phyloP scores from a whole-genome alignment of 1,140 invertebrate species.

The Mesaphorura yosii region DNA sequence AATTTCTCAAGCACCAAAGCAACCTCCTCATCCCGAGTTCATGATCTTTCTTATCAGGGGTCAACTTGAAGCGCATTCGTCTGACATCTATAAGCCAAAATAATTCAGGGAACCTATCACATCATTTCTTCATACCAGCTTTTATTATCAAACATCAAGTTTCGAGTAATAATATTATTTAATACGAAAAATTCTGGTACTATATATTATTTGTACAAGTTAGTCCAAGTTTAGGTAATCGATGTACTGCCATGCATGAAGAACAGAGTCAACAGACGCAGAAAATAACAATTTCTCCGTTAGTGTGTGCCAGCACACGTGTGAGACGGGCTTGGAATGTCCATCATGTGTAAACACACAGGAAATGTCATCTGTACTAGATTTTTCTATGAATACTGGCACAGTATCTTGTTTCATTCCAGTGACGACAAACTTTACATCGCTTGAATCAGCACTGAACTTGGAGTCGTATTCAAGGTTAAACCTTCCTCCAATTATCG shows the following conservation, averaged over 20 bases:
- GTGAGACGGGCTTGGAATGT: slow-evolving; percentile 20
- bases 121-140: too few relatives aligned
- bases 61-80: too few relatives aligned
- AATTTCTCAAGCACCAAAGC: too few relatives aligned
- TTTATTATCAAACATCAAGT: too few relatives aligned
- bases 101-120: too few relatives aligned
- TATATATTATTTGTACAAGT: too few relatives aligned
- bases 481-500: slow-evolving; percentile 18
- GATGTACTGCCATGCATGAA: slow-evolving; percentile 30
- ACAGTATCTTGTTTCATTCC: slow-evolving; percentile 23
- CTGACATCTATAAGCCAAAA: too few relatives aligned
- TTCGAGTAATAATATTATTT: too few relatives aligned
- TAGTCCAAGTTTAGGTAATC: too few relatives aligned
- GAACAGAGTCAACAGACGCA: slow-evolving; percentile 18
- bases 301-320: slow-evolving; percentile 19
- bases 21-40: too few relatives aligned
- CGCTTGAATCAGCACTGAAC: background rate
- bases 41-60: too few relatives aligned
- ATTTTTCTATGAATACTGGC: slow-evolving; percentile 13
- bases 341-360: slow-evolving; percentile 26
- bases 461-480: slow-evolving; percentile 24
- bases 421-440: slow-evolving; percentile 21
- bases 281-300: slow-evolving; percentile 23
- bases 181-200: too few relatives aligned
- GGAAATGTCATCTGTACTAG: background rate